Base-by-base conservation (phyloP, 2,113 vertebrate genomes). In the Bolborhynchus lineola region DNA sequence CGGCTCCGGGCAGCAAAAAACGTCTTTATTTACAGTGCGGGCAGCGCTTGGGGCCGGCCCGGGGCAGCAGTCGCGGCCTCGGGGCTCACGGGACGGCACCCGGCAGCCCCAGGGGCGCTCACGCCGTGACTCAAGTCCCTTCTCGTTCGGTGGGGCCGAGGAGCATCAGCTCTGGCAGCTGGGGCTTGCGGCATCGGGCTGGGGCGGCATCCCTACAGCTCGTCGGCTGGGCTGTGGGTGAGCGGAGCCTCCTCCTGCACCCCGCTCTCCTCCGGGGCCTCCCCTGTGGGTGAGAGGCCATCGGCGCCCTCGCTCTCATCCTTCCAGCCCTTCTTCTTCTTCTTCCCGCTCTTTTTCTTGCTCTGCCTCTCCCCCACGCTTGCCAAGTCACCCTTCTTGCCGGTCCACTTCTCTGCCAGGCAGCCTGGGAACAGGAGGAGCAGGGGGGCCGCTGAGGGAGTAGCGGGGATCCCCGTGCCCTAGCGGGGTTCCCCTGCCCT, bases 371-470 rank as follows among this genome's bases (percentile, higher is more conserved):
- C 98, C 4, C 97, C 95, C 1, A 78, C 19, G 1, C 98, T 96
- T 0, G 98, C 98, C 17, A 86, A 84, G 87, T 99, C 99, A 7
- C 99, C 99, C 91, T 99, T 99, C 97, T 98, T 99, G 95, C 96
- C 98, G 0, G 52, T 69, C 99, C 98, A 99, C 26, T 90, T 90
- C 86, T 98, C 98, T 24, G 95, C 68, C 85, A 98, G 95, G 93
- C 98, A 98, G 93, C 98, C 98, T 98, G 86, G 15, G 41, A 42
- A 60, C 55, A 24, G 72, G 47, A 64, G 13, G 13, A 47, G 68
- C 5, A 90, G n/a, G 47, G 13, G 5, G 7, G 5, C 2, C 6
- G 24, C 25, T 52, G 16, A 92, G 15, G 39, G 16, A 75, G 47
- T 33, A 35, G 52, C 3, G 3, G 21, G 28, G 15, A 13, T 64